Evolutionary conservation across 1,140 invertebrate species (phyloP), one percentile per base, ranked within the genome.

Genomic region (Teleogryllus occipitalis): DNA sequence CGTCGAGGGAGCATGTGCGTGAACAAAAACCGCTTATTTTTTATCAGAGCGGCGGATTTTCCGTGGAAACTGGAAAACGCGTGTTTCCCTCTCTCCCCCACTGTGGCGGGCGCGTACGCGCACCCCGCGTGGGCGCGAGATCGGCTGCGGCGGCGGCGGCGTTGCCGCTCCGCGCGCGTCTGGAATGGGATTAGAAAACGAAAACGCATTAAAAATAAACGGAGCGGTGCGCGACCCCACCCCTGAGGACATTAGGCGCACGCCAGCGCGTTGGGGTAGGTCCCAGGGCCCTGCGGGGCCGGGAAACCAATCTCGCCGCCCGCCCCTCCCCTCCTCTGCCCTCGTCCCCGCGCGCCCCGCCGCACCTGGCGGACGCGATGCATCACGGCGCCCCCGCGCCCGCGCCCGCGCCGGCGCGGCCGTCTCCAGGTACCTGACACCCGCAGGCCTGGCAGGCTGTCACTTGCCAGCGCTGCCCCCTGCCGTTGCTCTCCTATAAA

Each of bases 181-280:
- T 65, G 10, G 54, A 65, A 65, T 65, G 54, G 54, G 54, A 65
- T 65, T 65, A 65, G 54, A 65, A 65, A 65, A 65, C 54, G 54
- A 65, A 65, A 65, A 65, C 54, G 18, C 54, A 65, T 65, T 65
- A 65, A 65, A 65, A 65, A 65, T 65, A 65, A 65, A 65, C 54
- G 54, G 54, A 65, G 54, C 54, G 54, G 18, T 7, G 54, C 10
- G 54, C 54, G 54, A 65, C 54, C 10, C 54, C 10, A 65, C 54
- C 54, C 54, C 54, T 65, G 10, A 65, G 54, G 54, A 65, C 54
- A 65, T 65, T 65, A 65, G 54, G 54, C 54, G 54, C 54, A 65
- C 54, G 54, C 10, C 18, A 65, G 54, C 54, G 54, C 54, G 54
- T 65, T 65, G 54, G 54, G 54, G 54, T 65, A 65, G 54, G 54